Evolutionary conservation across 1,140 invertebrate genomes (phyloP), one percentile per base, ranked within the genome.

Genomic region (Augochlora pura): DNA sequence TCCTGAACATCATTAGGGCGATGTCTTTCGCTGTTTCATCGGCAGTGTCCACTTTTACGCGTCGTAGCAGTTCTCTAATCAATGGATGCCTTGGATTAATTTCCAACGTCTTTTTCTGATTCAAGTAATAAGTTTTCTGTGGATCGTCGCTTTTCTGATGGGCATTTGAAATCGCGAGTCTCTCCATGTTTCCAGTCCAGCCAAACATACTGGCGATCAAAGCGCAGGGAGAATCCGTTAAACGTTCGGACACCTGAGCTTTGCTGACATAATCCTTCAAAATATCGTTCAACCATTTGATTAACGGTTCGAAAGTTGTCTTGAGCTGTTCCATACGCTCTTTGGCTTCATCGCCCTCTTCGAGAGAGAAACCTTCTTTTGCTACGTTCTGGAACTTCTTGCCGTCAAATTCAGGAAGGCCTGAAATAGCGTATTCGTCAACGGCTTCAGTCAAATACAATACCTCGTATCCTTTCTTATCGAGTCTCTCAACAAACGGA

Each of bases 351-450:
- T 97, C 96, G 25, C 95, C 96, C 90, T 96, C 98, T 77, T 98
- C 96, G 1, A 99, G 91, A 72, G 96, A 95, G 87, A 99, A 96
- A 2, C 99, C 98, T 94, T 99, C 99, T 92, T 99, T 99, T 78
- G 99, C 99, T 49, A 99, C 98, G 91, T 99, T 99, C 93, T 99
- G 98, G 96, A 99, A 99, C 92, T 99, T 99, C 93, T 99, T 99
- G 42, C 98, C 98, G 88, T 99, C 99, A 93, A 98, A 99, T 93
- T 99, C 99, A n/a, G 99, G 98, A 87, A 99, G 93, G 12, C 98
- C 96, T 62, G 98, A 98, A 74, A 99, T 97, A 83, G 97, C 96
- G 93, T 99, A 99, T 93, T 99, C 99, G 93, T 99, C 99, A 54
- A 99, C 98, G 70, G 99, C 98, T 93, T 99, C 99, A 2, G 96